A percentile compares a stretch with the other conserved stretches of the same genome.
phyloP scores from a whole-genome alignment of 2,888 invertebrate genomes.

The Pammene fasciana region DNA sequence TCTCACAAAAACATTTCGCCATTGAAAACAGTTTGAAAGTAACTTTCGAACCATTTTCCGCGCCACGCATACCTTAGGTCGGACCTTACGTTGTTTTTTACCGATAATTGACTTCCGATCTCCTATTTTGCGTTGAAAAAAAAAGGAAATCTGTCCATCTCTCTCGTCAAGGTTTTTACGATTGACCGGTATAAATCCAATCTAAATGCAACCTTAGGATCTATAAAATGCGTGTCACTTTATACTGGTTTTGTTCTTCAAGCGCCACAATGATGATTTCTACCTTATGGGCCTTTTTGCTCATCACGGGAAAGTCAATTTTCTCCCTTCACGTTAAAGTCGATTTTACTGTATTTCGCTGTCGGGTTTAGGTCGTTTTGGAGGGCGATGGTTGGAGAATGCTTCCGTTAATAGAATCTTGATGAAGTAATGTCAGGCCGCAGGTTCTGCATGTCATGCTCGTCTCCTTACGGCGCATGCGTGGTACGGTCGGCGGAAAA shows the following conservation, averaged over 20 bases:
- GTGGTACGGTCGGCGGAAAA: constrained; percentile 59
- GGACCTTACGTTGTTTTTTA: constrained; percentile 47
- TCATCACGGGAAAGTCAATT: constrained; percentile 41
- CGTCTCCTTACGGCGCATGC: constrained; percentile 76
- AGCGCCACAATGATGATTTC: not conserved
- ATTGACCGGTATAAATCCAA: constrained; percentile 49
- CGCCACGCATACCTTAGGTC: constrained; percentile 39
- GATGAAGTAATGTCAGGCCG: constrained; percentile 81
- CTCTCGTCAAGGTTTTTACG: constrained; percentile 58
- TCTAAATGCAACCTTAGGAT: constrained; percentile 48
- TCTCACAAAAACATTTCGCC: constrained; percentile 4
- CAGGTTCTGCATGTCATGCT: constrained; percentile 80
- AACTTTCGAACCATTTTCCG: constrained; percentile 53
- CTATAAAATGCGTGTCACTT: constrained; percentile 41
- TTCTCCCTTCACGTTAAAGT: constrained; percentile 37
- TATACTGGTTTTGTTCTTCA: constrained; percentile 8
- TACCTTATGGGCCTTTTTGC: constrained; percentile 34
- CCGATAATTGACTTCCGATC: constrained; percentile 71
- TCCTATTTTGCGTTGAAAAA: constrained; percentile 60
- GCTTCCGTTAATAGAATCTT: constrained; percentile 83
- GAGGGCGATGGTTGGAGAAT: constrained; percentile 58
- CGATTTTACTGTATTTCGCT: constrained; percentile 44
- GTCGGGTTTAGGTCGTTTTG: constrained; percentile 28
- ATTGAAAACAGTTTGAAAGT: constrained; percentile 33
- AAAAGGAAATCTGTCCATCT: constrained; percentile 58